Evolutionary conservation across 2,797 vertebrate genomes (phyloP).

Genomic region (Potorous gilbertii): DNA sequence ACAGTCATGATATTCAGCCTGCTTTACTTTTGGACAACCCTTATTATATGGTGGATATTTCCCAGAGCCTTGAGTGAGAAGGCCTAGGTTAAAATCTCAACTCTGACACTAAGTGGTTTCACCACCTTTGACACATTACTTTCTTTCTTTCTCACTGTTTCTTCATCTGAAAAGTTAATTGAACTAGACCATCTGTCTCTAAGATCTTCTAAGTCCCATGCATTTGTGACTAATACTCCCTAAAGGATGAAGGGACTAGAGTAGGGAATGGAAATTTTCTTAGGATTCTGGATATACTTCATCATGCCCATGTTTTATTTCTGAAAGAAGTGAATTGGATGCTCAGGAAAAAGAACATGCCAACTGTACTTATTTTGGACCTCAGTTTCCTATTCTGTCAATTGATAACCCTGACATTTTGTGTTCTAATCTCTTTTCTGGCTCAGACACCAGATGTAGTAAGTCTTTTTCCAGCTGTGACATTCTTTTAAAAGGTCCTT

Average conservation of each 20-base stretch:
- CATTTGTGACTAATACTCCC: neutral
- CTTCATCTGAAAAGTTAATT: neutral
- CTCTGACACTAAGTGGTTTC: neutral
- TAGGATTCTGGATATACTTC: neutral
- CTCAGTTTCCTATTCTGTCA: neutral
- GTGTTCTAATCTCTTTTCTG: neutral
- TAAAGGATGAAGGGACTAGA: neutral
- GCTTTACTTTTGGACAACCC: neutral
- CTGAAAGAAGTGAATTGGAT: neutral
- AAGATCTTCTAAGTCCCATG: neutral
- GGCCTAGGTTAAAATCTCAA: neutral
- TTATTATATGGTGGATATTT: neutral
- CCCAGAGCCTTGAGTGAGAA: neutral
- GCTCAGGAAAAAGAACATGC: neutral
- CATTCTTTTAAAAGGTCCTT: neutral
- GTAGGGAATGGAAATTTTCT: neutral
- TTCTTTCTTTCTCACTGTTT: neutral
- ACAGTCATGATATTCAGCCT: neutral
- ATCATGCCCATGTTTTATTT: neutral
- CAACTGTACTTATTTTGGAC: neutral
- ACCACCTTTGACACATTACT: neutral
- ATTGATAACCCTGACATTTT: neutral
- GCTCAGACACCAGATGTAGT: neutral
- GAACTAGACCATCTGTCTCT: neutral
- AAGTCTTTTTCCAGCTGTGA: neutral